Percentiles rank a stretch among this genome's conserved stretches.
Conservation (phyloP, 2,797 vertebrate genomes). For the Scleropages formosus region DNA sequence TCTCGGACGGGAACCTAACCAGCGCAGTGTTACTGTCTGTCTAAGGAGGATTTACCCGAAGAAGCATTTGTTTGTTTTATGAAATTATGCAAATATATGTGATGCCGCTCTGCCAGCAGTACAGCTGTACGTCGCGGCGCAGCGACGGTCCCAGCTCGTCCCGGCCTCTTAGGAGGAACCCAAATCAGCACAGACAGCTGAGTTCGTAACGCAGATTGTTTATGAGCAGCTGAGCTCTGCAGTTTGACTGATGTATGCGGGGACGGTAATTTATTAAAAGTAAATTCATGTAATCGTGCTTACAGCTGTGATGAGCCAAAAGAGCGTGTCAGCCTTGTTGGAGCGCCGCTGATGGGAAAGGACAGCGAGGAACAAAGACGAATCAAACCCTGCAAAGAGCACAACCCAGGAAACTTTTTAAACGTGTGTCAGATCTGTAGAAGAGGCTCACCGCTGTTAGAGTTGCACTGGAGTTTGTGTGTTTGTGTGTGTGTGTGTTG, state of each 20-base stretch:
- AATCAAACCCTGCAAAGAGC: neutral
- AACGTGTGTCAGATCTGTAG: no score
- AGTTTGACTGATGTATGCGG: constrained; percentile 98
- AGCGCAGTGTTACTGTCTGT: neutral
- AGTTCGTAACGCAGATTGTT: constrained; percentile 99
- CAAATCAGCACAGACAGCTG: constrained; percentile 83
- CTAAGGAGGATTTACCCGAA: no score
- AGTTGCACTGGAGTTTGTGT: no score
- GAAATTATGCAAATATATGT: neutral
- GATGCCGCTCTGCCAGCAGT: neutral
- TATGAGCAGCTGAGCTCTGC: constrained; percentile 86
- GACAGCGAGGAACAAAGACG: neutral
- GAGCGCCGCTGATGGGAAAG: constrained; percentile 49
- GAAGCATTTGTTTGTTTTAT: neutral
- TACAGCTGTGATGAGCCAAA: constrained; percentile 91
- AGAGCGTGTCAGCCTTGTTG: constrained; percentile 88
- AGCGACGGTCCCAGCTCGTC: constrained; percentile 65
- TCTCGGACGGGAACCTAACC: neutral
- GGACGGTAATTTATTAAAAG: constrained; percentile 99
- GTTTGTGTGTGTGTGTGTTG: no score
- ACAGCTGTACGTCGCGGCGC: constrained; percentile 54
- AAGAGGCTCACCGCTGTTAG: no score
- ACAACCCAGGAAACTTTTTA: no score
- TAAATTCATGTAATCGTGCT: constrained; percentile 94
- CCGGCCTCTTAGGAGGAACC: constrained; percentile 72